A percentile compares a stretch with the other conserved stretches of the same genome.
These are phyloP conservation scores for Ceratina australensis DNA, from an alignment of 1,140 invertebrate species.

Conservation along the genomic window DNA sequence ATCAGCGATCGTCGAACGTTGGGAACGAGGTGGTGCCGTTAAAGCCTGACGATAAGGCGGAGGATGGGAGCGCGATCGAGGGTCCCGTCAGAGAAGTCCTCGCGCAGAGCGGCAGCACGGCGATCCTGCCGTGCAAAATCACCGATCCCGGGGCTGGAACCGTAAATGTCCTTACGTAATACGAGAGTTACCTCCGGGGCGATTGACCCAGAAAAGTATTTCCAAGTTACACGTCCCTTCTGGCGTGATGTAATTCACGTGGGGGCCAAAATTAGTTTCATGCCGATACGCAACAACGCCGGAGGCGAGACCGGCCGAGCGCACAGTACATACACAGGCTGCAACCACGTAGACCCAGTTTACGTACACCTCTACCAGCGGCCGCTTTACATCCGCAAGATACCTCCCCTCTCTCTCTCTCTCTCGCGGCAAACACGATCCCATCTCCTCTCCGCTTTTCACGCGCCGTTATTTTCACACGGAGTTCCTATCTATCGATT, in stretches of 20 bases:
- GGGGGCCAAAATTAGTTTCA: slow-evolving; percentile 27
- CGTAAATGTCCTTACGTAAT: slow-evolving; percentile 80
- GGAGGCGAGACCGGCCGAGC: not conserved
- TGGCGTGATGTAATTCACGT: slow-evolving; percentile 23
- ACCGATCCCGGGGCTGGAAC: slow-evolving; percentile 85
- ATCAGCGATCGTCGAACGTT: slow-evolving; percentile 67
- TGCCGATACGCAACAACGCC: slow-evolving; percentile 12
- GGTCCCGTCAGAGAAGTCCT: slow-evolving; percentile 80
- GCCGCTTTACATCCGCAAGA: not conserved
- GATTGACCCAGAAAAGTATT: slow-evolving; percentile 38
- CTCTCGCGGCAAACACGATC: not conserved
- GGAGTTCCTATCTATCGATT: not conserved
- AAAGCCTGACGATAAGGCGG: slow-evolving; percentile 59
- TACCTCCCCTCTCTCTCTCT: not conserved
- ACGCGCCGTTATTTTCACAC: not conserved
- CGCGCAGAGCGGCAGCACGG: slow-evolving; percentile 86
- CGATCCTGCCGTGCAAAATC: slow-evolving; percentile 85
- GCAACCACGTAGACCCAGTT: too few species aligned
- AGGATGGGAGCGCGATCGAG: slow-evolving; percentile 60
- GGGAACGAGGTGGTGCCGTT: slow-evolving; percentile 63
- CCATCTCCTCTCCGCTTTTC: not conserved
- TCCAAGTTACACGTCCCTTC: slow-evolving; percentile 23
- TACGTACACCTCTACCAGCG: too few species aligned
- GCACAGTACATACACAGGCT: too few species aligned
- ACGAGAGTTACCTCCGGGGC: not conserved